These are phyloP conservation scores for Propithecus coquereli DNA, from an alignment of 2,113 vertebrate genomes.

Conservation along the genomic window DNA sequence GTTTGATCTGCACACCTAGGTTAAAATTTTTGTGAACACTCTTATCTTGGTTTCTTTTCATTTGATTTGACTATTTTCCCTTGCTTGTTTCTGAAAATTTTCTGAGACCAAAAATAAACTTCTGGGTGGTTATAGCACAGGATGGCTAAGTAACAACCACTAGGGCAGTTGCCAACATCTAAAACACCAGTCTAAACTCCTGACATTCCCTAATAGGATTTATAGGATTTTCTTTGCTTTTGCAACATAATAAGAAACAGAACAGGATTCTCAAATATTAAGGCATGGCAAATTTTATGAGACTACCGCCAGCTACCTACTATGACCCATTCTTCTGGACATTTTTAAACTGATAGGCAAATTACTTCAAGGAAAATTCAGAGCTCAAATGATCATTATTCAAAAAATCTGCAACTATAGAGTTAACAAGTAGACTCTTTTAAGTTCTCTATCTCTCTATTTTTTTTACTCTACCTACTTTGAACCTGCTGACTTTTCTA, in stretches of 20 bases:
- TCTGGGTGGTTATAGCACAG: neutral
- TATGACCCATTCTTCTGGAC: neutral
- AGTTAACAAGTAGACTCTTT: neutral
- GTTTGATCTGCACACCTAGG: neutral
- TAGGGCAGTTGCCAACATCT: neutral
- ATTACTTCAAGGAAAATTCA: neutral
- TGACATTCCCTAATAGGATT: neutral
- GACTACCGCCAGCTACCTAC: neutral
- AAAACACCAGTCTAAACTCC: neutral
- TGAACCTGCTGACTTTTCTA: neutral
- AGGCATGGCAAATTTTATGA: neutral
- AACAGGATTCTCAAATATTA: neutral
- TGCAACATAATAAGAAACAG: neutral
- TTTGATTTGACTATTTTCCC: neutral
- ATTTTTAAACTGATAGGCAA: neutral
- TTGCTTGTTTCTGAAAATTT: neutral
- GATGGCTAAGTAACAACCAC: neutral
- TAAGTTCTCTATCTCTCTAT: neutral
- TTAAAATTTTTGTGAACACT: neutral
- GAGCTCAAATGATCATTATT: neutral
- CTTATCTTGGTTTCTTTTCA: neutral
- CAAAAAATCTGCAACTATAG: neutral
- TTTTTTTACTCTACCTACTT: neutral
- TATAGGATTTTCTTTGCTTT: neutral
- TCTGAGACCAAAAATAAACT: neutral